Conservation (phyloP, 1,140 invertebrate species). For the Phenacoccus solenopsis region DNA sequence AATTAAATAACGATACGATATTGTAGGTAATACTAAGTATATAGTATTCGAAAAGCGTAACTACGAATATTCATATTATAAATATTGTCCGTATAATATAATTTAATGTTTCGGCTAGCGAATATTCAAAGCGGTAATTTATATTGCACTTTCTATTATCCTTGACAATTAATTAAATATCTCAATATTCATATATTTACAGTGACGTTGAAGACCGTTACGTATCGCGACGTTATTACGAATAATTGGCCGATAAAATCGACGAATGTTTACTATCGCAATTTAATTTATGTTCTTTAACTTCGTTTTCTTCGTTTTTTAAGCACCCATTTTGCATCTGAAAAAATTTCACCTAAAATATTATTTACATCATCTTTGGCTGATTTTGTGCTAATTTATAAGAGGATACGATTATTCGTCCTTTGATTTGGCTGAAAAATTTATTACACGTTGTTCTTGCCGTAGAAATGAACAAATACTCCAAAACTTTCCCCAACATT, state of each 20-base stretch:
- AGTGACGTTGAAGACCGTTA: not conserved
- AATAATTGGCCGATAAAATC: not conserved
- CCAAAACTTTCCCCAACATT: no score
- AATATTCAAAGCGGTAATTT: not conserved
- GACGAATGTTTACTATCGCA: not conserved
- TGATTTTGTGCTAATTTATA: no score
- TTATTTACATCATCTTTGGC: no score
- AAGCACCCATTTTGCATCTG: not conserved
- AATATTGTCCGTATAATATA: not conserved
- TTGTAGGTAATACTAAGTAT: not conserved
- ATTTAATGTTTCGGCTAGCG: not conserved
- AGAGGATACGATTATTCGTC: no score
- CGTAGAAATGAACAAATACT: no score
- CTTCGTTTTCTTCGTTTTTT: not conserved
- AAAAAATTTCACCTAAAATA: no score
- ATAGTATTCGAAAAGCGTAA: not conserved
- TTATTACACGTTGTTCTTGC: no score
- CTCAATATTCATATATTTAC: not conserved
- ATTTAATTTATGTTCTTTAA: not conserved
- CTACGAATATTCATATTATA: not conserved
- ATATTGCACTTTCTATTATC: not conserved
- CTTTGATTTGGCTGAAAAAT: no score
- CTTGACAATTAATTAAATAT: not conserved
- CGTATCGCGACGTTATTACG: not conserved
- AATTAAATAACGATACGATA: not conserved